Base-by-base conservation (phyloP, 2,797 vertebrate genomes). In the Periparus ater region DNA sequence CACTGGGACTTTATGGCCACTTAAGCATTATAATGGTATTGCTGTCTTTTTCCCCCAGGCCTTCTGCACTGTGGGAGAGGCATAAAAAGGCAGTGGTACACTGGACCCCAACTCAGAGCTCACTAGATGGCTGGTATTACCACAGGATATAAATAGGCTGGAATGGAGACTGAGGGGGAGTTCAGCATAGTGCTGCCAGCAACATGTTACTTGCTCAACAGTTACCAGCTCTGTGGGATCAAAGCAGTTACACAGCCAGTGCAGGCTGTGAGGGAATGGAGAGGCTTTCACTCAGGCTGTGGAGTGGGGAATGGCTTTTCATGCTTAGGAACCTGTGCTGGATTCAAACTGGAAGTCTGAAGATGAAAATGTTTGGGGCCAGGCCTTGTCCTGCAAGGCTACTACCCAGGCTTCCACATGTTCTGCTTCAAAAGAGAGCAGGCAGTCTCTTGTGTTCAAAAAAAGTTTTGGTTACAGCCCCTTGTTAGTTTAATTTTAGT, bases 401-500 rank as follows among this genome's bases (percentile, higher is more conserved):
- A 30, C 44, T 71, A 85, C 53, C 76, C 79, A 66, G 34, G 50
- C 84, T 94, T 80, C 65, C 82, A 95, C 58, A 88, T 53, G 30
- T 86, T 88, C 48, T 77, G 45, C 76, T 95, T 89, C 71, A 82
- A 90, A 93, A 95, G 7, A 9, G 60, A 79, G 72, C 88, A 94
- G 68, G 47, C 84, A 91, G 81, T 44, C 80, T 85, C 57, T 91
- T 62, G 57, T 38, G 71, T 91, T 95, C 81, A 87, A 91, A 96
- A 96, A 90, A 92, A 75, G 57, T 87, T 95, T 94, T 93, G 65
- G 86, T 97, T 96, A 74, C 88, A 93, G 93, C 65, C 78, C 63
- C 90, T 95, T 93, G 95, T 95, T 96, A 94, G 80, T 95, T 97
- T 97, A 96, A 95, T 96, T 94, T 96, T 96, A 94, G 96, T 93